Evolutionary conservation across 2,888 invertebrate species (phyloP).

Genomic region (Acanthococcus lagerstroemiae): DNA sequence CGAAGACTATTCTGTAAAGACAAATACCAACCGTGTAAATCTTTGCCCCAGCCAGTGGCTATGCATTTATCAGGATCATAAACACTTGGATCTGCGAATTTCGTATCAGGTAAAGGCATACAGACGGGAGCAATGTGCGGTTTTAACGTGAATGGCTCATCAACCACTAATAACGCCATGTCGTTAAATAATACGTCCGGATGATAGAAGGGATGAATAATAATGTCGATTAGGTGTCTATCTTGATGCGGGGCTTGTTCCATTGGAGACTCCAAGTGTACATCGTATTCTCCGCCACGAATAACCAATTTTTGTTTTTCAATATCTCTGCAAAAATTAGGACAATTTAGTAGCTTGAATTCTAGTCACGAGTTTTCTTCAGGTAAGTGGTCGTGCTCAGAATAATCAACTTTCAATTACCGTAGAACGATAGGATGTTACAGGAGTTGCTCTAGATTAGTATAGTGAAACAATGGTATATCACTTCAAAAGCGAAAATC

Average conservation of each 20-base stretch:
- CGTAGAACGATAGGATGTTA: too few relatives aligned
- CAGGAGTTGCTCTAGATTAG: too few relatives aligned
- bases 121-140: conserved; percentile 63
- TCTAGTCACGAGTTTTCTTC: too few relatives aligned
- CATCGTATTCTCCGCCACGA: conserved; percentile 75
- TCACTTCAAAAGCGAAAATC: too few relatives aligned
- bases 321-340: not conserved
- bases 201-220: conserved; percentile 49
- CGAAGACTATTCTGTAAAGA: too few relatives aligned
- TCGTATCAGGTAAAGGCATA: conserved; percentile 49
- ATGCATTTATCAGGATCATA: conserved; percentile 47
- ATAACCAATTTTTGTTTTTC: conserved; percentile 41
- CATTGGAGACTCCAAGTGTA: conserved; percentile 52
- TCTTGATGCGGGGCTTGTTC: conserved; percentile 61
- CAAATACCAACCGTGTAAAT: not conserved
- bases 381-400: too few relatives aligned
- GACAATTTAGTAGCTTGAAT: too few relatives aligned
- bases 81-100: conserved; percentile 35
- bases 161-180: conserved; percentile 53
- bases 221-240: conserved; percentile 45
- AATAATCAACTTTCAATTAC: too few relatives aligned
- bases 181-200: conserved; percentile 55
- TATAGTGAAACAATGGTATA: too few relatives aligned
- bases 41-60: conserved; percentile 58
- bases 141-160: conserved; percentile 48